These are phyloP conservation scores for Achatina immaculata DNA, from an alignment of 1,140 invertebrate genomes.

Conservation along the genomic window DNA sequence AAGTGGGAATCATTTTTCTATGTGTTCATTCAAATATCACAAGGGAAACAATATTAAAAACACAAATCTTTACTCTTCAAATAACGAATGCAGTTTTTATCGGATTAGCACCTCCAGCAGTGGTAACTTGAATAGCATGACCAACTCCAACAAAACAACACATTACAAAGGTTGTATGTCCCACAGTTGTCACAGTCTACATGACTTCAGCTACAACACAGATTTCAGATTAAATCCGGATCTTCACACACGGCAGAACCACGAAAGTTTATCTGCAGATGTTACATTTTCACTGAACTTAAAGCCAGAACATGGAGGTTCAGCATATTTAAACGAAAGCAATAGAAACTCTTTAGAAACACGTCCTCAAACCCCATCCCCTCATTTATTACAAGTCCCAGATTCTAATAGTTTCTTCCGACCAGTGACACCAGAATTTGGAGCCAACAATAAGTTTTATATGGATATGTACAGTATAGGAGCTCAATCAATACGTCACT, in stretches of 20 bases:
- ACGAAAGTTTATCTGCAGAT: constrained; percentile 29
- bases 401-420: neutral
- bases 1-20: neutral
- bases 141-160: neutral
- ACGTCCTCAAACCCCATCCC: constrained; percentile 9
- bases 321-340: constrained; percentile 24
- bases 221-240: neutral
- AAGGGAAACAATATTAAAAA: neutral
- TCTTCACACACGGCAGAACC: neutral
- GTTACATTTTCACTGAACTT: neutral
- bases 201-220: neutral
- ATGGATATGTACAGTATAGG: neutral
- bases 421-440: constrained; percentile 14
- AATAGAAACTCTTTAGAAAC: constrained; percentile 26
- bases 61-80: neutral
- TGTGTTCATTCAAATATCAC: constrained; percentile 18
- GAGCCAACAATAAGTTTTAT: neutral
- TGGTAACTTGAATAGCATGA: neutral
- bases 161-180: neutral
- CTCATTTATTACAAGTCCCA: constrained; percentile 27
- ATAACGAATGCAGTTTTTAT: neutral
- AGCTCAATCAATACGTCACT: constrained; percentile 11
- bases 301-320: neutral
- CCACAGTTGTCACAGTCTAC: neutral
- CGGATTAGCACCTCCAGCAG: neutral